Evolutionary conservation across 1,140 invertebrate species (phyloP), one percentile per base, ranked within the genome.

Genomic region (Magallana angulata): DNA sequence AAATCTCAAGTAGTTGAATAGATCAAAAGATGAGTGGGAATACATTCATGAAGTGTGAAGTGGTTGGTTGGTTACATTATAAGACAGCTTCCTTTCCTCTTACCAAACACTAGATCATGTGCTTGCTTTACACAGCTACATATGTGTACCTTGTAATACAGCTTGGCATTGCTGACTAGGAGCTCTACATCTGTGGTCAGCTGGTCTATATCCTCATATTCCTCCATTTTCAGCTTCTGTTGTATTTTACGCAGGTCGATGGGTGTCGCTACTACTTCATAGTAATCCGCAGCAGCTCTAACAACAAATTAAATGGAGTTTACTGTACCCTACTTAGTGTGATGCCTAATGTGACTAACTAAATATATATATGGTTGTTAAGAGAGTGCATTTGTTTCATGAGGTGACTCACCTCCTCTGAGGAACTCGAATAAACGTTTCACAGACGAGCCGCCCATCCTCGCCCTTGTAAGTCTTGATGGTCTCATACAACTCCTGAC

Each of bases 221-320:
- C 96, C 98, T 99, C 98, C 14, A 97, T 98, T 96, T 98, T 99
- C 16, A 99, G 94, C 95, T 99, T 99, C 93, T 99, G 98, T 94
- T 99, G 98, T 36, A 99, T 98, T 95, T 98, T 97, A 36, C 99
- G 94, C 88, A 99, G 95, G 95, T 99, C 98, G 93, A 99, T 99
- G 14, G 98, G 98, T 94, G 98, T 97, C 9, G 96, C 96, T 11
- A 99, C 98, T 83, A 94, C 92, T 85, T 96, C 95, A 91, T 96
- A 96, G 90, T 96, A 96, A 87, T 96, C 95, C 8, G 95, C 95
- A 30, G 95, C 95, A 48, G 93, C 93, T 84, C 95, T 95, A 85
- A 82, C 56, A 57, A 36, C 36, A 36, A 36, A 36, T 36, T 36
- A 4, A 36, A 36, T 1, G 1, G 36, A 36, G 36, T 36, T 4